Conservation (phyloP, 2,113 vertebrate genomes). For the Pseudopodoces humilis region DNA sequence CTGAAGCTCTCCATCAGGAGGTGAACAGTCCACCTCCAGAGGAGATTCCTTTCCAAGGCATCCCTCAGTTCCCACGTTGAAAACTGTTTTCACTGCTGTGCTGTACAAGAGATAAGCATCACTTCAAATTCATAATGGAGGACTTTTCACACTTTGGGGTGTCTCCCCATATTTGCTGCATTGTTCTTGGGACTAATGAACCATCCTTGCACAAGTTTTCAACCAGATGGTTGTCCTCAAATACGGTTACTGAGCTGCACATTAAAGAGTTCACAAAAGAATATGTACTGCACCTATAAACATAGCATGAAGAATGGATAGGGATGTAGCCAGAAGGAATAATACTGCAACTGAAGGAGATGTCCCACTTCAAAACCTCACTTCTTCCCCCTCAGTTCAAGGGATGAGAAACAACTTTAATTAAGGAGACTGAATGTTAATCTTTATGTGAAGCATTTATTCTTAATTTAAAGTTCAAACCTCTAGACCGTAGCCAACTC, state of each 20-base stretch:
- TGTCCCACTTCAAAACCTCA: neutral
- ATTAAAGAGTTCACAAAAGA: neutral
- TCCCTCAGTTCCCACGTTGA: neutral
- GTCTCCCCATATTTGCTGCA: neutral
- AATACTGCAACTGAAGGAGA: neutral
- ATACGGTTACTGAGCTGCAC: neutral
- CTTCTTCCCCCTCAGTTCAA: neutral
- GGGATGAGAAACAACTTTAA: neutral
- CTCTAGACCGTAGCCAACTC: neutral
- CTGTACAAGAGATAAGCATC: neutral
- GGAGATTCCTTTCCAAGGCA: neutral
- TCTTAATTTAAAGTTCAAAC: slow-evolving; percentile 29
- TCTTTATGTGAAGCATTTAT: slow-evolving; percentile 2
- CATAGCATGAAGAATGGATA: neutral
- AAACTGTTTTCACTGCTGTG: neutral
- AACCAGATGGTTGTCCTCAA: neutral
- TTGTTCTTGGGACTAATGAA: neutral
- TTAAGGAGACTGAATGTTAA: neutral
- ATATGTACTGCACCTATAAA: neutral
- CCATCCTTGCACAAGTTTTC: neutral
- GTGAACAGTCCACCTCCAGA: neutral
- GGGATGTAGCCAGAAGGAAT: neutral
- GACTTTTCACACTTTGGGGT: fast-evolving
- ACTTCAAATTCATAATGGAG: neutral
- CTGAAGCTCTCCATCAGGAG: neutral